Percentiles rank a stretch among this genome's conserved stretches.
Conservation (phyloP, 2,888 invertebrate genomes). For the Auanema freiburgensis region DNA sequence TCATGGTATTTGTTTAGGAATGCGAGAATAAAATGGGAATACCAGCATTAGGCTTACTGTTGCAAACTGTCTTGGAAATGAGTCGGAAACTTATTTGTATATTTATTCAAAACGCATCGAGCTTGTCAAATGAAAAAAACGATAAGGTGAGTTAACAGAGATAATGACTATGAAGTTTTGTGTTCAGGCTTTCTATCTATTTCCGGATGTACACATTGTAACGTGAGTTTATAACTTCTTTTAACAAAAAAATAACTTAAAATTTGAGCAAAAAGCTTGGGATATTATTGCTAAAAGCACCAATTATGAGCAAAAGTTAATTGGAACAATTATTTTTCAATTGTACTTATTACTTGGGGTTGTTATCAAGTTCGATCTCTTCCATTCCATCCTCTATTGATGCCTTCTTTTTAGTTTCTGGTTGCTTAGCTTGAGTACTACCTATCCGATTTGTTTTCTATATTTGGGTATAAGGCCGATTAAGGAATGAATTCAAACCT, state of each 20-base stretch:
- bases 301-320: background rate
- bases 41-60: slow-evolving; percentile 58
- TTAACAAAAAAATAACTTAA: background rate
- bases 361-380: slow-evolving; percentile 46
- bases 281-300: background rate
- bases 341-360: slow-evolving; percentile 14
- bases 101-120: slow-evolving; percentile 13
- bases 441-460: slow-evolving; percentile 13
- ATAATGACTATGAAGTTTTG: background rate
- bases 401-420: slow-evolving; percentile 8
- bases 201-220: slow-evolving; percentile 24
- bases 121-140: background rate
- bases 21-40: slow-evolving; percentile 62
- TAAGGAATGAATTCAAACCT: slow-evolving; percentile 27
- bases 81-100: slow-evolving; percentile 42
- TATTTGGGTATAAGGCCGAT: too few species aligned
- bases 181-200: slow-evolving; percentile 29
- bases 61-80: slow-evolving; percentile 59
- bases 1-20: slow-evolving; percentile 49
- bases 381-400: slow-evolving; percentile 47
- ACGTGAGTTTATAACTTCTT: slow-evolving; percentile 25
- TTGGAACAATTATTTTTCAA: background rate
- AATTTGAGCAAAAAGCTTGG: background rate
- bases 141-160: background rate
- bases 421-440: background rate